Evolutionary conservation across 2,797 vertebrate genomes (phyloP).

Genomic region (Acanthurus leucopareius): DNA sequence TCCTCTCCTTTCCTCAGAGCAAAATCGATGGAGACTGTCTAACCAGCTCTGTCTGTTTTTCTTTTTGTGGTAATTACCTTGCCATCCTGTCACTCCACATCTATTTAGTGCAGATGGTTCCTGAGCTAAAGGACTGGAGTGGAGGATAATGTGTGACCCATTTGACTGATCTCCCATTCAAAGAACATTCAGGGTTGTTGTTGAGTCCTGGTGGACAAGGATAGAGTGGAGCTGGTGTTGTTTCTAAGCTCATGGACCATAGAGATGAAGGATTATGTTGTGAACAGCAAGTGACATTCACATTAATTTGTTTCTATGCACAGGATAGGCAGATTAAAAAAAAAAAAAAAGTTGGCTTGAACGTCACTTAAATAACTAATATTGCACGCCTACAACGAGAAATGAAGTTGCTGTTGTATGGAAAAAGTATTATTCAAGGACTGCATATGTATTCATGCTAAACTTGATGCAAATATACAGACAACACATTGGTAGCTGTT

Average conservation of each 20-base stretch:
- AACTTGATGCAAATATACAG: conserved; percentile 9
- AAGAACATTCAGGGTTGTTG: conserved; percentile 41
- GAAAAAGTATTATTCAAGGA: conserved; percentile 24
- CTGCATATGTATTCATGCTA: conserved; percentile 3
- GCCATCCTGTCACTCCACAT: conserved; percentile 52
- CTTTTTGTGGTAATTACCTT: conserved; percentile 62
- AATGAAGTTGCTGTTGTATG: neutral
- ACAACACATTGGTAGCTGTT: neutral
- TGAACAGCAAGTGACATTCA: conserved; percentile 41
- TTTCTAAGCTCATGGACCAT: conserved; percentile 7
- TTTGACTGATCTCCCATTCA: conserved; percentile 53
- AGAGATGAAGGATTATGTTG: conserved; percentile 28
- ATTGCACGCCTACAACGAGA: neutral
- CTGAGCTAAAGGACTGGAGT: conserved; percentile 13
- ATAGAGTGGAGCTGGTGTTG: conserved; percentile 12
- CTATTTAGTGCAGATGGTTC: conserved; percentile 46
- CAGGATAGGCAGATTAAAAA: conserved; percentile 5
- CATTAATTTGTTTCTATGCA: conserved; percentile 20
- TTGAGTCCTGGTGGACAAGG: conserved; percentile 14
- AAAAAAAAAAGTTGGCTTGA: neutral
- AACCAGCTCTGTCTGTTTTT: conserved; percentile 43
- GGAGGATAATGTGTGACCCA: conserved; percentile 48
- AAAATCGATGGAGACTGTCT: conserved; percentile 46
- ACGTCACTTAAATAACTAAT: neutral
- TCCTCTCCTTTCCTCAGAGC: conserved; percentile 26